Conservation (phyloP, 2,888 invertebrate species). For the Tyria jacobaeae region DNA sequence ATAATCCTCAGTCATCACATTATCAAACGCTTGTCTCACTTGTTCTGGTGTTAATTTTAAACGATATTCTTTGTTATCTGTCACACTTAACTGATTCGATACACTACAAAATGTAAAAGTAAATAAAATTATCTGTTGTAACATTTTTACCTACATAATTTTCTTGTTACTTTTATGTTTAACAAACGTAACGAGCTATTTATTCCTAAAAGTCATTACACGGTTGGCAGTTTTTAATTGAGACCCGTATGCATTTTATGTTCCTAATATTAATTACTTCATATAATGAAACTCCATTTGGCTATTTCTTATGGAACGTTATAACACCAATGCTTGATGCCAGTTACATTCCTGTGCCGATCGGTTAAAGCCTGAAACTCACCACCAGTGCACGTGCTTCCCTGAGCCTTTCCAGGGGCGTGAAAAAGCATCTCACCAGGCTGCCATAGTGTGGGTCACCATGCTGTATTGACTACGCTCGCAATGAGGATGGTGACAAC, state of each 20-base stretch:
- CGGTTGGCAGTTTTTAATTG: conserved; percentile 21
- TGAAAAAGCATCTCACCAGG: too few relatives aligned
- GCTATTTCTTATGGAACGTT: neutral
- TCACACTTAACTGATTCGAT: neutral
- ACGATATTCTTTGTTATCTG: conserved; percentile 27
- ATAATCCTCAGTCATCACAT: conserved; percentile 55
- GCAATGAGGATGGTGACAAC: too few relatives aligned
- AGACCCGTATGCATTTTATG: conserved; percentile 11
- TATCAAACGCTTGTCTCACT: conserved; percentile 55
- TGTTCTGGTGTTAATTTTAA: conserved; percentile 55
- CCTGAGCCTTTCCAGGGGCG: too few relatives aligned
- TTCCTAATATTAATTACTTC: neutral
- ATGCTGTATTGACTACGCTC: too few relatives aligned
- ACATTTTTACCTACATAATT: conserved; percentile 27
- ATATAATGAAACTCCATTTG: neutral
- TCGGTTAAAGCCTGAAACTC: too few relatives aligned
- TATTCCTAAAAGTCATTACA: conserved; percentile 13
- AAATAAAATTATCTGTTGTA: conserved; percentile 20
- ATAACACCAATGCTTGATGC: neutral
- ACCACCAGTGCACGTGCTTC: too few relatives aligned
- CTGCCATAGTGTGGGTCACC: too few relatives aligned
- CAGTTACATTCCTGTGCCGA: too few relatives aligned
- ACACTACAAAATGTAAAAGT: conserved; percentile 23
- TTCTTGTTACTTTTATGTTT: conserved; percentile 3
- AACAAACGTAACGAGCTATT: conserved; percentile 6